These are phyloP conservation scores for Lamproptera curius DNA, from an alignment of 2,888 invertebrate species.

Conservation along the genomic window DNA sequence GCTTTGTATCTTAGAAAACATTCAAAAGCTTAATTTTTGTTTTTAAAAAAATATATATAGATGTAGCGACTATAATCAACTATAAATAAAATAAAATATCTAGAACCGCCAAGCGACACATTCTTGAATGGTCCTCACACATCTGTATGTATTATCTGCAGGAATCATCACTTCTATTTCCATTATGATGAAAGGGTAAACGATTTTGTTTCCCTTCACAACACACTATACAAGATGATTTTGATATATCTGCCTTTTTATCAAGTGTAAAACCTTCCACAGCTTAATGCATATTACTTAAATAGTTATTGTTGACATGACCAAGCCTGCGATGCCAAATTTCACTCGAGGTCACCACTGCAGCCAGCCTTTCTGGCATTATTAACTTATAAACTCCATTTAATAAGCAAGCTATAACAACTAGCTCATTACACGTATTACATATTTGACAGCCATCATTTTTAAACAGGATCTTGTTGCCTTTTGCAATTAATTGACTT, in stretches of 20 bases:
- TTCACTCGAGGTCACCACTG: too few relatives aligned
- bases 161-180: too few relatives aligned
- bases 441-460: too few relatives aligned
- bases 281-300: background rate
- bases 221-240: constrained; percentile 21
- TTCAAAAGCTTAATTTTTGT: background rate
- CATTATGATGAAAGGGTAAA: constrained; percentile 26
- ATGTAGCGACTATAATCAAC: background rate
- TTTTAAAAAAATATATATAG: background rate
- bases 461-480: too few relatives aligned
- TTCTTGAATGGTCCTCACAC: background rate
- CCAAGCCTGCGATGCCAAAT: background rate
- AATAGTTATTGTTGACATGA: background rate
- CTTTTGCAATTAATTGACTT: too few relatives aligned
- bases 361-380: too few relatives aligned
- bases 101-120: background rate
- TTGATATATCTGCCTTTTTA: background rate
- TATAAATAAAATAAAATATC: background rate
- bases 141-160: too few relatives aligned
- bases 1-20: background rate
- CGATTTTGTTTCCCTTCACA: constrained; percentile 28
- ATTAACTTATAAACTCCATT: too few relatives aligned
- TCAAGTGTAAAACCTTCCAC: background rate
- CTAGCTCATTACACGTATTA: too few relatives aligned
- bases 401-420: too few relatives aligned